Evolutionary conservation across 1,140 invertebrate species (phyloP), one percentile per base, ranked within the genome.

Genomic region (Tetragonula clypearis): DNA sequence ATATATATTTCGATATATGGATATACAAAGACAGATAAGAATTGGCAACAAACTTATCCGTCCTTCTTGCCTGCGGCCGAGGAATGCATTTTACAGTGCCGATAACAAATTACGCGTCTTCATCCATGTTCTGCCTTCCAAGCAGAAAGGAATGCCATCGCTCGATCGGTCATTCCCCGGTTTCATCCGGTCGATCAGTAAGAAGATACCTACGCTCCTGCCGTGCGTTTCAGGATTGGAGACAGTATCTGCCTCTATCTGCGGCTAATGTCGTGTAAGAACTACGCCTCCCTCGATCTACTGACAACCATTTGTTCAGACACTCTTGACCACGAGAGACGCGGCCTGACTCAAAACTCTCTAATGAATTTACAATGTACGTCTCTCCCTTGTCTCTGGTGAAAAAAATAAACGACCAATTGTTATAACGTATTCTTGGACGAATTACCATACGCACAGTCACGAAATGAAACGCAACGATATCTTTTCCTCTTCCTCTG

Each of bases 251-350:
- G 90, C 88, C 88, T 90, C 91, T 93, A 93, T 93, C 92, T 93
- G 91, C 77, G 88, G 91, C 93, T 94, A 94, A 94, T 94, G 91
- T 92, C 93, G 90, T 94, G 93, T 94, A 93, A 93, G 93, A 92
- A 92, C 91, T 87, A 88, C 90, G 91, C 90, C 92, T 91, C 84
- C 88, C 88, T 88, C 88, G 89, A 90, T 93, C 89, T 91, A 90
- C 85, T 87, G 87, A 89, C 88, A 83, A 62, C 82, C 79, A 79
- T 88, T 80, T 87, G 86, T 81, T 71, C 78, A 35, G 72, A 78
- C 79, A 85, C 82, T 79, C 79, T 23, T 79, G 71, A 55, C 62
- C 56, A 26, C 35, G 73, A 55, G 73, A 41, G 56, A 30, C 41
- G 55, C 23, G 19, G 26, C 55, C 49, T 30, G 30, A 56, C 79